Conservation (phyloP, 2,888 invertebrate genomes). For the Litoditis marina region DNA sequence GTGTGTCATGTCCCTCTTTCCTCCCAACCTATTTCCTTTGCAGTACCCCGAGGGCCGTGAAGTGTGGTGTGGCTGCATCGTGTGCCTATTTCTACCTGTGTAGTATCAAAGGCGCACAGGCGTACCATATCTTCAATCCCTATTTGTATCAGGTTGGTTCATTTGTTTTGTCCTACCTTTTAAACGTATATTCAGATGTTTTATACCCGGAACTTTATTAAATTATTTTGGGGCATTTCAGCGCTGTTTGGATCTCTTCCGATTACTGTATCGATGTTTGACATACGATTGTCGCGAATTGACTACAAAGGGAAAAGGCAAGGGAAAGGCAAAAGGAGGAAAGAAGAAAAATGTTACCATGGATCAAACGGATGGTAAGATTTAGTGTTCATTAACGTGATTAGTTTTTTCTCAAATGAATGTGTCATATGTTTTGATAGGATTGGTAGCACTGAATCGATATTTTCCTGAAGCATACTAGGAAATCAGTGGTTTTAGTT, state of each 20-base stretch:
- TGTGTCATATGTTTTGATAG: too few species aligned
- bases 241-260: constrained; percentile 15
- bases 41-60: neutral
- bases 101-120: constrained; percentile 15
- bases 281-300: neutral
- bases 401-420: too few species aligned
- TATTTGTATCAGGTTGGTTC: constrained; percentile 11
- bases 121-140: constrained; percentile 16
- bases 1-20: too few species aligned
- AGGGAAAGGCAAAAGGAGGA: constrained; percentile 4
- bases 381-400: too few species aligned
- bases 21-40: neutral
- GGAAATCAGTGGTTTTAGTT: too few species aligned
- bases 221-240: constrained; percentile 1
- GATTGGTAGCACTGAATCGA: too few species aligned
- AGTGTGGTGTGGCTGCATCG: constrained; percentile 15
- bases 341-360: constrained; percentile 8
- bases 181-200: neutral
- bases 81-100: constrained; percentile 10
- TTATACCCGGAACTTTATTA: too few species aligned
- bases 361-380: too few species aligned
- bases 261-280: constrained; percentile 4
- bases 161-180: neutral
- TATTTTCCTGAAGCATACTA: too few species aligned
- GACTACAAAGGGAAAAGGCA: constrained; percentile 1